phyloP scores from a whole-genome alignment of 1,140 invertebrate genomes.

The Drosophila bocqueti region DNA sequence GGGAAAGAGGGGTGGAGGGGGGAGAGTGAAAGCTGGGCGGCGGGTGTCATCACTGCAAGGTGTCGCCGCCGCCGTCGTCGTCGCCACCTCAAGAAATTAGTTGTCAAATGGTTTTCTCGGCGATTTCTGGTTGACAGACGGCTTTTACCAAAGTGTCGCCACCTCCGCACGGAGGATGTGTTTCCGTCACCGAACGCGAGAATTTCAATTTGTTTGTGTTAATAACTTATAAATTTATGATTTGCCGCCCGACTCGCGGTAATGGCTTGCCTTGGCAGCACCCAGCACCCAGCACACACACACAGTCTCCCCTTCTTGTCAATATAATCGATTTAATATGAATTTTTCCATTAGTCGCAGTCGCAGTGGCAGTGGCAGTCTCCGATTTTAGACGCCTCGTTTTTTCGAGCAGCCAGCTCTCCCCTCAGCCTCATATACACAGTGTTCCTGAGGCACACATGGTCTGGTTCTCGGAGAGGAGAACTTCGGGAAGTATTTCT shows the following conservation, averaged over 20 bases:
- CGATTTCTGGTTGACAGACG: slow-evolving; percentile 67
- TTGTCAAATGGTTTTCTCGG: slow-evolving; percentile 75
- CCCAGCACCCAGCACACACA: neutral
- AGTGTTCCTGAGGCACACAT: slow-evolving; percentile 17
- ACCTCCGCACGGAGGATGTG: neutral
- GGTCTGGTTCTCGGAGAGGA: slow-evolving; percentile 5
- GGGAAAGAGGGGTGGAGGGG: too few species aligned
- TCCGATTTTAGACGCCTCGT: slow-evolving; percentile 64
- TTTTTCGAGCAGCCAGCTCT: slow-evolving; percentile 31
- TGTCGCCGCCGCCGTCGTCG: slow-evolving; percentile 45
- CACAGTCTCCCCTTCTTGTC: slow-evolving; percentile 49
- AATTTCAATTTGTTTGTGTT: slow-evolving; percentile 43
- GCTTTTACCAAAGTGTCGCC: slow-evolving; percentile 69
- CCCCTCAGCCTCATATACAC: neutral
- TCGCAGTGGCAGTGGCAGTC: slow-evolving; percentile 25
- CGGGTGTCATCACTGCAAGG: slow-evolving; percentile 53
- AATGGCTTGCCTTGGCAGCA: slow-evolving; percentile 12
- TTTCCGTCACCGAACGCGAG: neutral
- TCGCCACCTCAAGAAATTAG: slow-evolving; percentile 73
- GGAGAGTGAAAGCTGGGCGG: neutral
- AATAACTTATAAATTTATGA: slow-evolving; percentile 72
- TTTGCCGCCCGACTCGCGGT: slow-evolving; percentile 18
- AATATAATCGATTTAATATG: slow-evolving; percentile 84
- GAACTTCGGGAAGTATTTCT: slow-evolving; percentile 47
- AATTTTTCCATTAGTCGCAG: slow-evolving; percentile 82